Base-by-base conservation (phyloP, 2,888 invertebrate species). In the Blastobasis adustella region DNA sequence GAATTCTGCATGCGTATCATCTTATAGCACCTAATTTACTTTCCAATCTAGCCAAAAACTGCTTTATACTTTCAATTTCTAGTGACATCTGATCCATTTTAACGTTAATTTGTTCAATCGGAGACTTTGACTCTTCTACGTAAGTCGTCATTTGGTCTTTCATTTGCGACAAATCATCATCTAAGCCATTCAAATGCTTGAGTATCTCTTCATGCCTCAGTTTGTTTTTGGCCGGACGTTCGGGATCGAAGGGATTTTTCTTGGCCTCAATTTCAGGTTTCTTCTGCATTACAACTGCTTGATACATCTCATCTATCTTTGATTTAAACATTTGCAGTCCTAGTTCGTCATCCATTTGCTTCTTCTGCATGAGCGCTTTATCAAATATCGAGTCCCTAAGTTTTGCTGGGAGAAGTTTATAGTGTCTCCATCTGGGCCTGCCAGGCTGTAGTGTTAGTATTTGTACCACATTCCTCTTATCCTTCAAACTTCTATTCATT, bases 361-460 rank as follows among this genome's bases (percentile, higher is more conserved):
- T 80, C 55, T 82, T 78, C 54, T 85, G 84, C 5, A 54, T 52
- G 45, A 83, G 79, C 0, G 87, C 88, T 67, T 76, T 87, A 8
- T 79, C 75, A 23, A 88, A 77, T 39, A 89, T 82, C 0, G 82
- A 73, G 51, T 88, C 81, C 54, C 78, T 73, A n/a, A 89, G 66
- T 40, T 66, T 65, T 0, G 79, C 67, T 0, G 89, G 84, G n/a
- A 89, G 53, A 0, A 73, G 46, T 49, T 79, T 85, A 1, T 77
- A 67, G 53, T 70, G 60, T 37, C 64, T 67, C 72, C 76, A 76
- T 54, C 69, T 63, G 6, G 89, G 85, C 59, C 79, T 86, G 0
- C 87, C 87, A 1, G 89, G 89, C 50, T 76, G 77, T 9, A 89
- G 57, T 0, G 65, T 67, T 52, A 89, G 73, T 0, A 76, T 66